Evolutionary conservation across 2,888 invertebrate species (phyloP).

Genomic region (Lasioglossum vierecki): DNA sequence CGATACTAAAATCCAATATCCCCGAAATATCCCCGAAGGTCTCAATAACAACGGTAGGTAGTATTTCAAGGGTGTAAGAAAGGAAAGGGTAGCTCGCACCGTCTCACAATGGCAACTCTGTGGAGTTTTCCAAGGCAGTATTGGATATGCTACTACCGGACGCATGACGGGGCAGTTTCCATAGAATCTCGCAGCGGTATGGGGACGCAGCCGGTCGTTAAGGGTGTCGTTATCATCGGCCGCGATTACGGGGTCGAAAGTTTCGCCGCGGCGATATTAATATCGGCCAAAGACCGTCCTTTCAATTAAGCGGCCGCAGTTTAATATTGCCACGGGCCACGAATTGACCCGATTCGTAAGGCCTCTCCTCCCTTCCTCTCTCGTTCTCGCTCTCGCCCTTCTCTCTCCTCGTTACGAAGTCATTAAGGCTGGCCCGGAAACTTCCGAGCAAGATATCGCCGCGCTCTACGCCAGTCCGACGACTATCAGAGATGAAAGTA

Average conservation of each 20-base stretch:
- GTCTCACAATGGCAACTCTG: neutral
- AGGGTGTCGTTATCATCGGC: constrained; percentile 52
- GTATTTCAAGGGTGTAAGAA: neutral
- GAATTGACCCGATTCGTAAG: constrained; percentile 69
- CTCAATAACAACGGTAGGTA: neutral
- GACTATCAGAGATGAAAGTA: constrained; percentile 12
- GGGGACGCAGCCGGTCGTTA: neutral
- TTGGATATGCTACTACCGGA: neutral
- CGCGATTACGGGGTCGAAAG: constrained; percentile 53
- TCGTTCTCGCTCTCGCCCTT: neutral
- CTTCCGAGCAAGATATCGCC: constrained; percentile 12
- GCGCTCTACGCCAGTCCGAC: neutral
- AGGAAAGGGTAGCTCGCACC: neutral
- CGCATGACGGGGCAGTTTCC: neutral
- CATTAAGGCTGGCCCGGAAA: constrained; percentile 6
- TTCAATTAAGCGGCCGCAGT: constrained; percentile 68
- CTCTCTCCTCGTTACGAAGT: constrained; percentile 13
- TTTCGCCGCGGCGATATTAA: constrained; percentile 43
- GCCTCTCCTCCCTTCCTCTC: constrained; percentile 50
- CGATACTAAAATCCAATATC: neutral
- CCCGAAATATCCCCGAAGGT: neutral
- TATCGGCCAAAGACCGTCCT: constrained; percentile 59
- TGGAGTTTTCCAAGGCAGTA: neutral
- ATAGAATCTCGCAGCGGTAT: neutral
- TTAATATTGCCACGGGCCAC: constrained; percentile 71